Base-by-base conservation (phyloP, 2,797 vertebrate species). In the Ceryle rudis region DNA sequence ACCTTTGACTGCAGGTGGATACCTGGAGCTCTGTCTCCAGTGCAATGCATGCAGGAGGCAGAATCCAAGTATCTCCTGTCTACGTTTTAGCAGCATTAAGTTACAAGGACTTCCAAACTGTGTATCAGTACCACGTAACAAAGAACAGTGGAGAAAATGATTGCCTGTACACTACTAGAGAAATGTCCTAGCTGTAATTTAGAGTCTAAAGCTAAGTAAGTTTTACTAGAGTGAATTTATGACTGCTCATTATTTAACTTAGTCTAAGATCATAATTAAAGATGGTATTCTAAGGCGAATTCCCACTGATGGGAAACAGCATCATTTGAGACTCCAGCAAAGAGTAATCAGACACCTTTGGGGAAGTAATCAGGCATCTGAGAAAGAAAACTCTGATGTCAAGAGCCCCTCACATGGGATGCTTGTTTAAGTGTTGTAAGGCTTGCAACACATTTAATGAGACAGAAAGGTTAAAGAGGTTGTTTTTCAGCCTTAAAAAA, bases 291-390 rank as follows among this genome's bases (percentile, higher is more conserved):
- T 15, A 82, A 94, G 83, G 72, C 8, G 51, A 93, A 91, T 95
- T 92, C 97, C 97, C 81, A 64, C 94, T 91, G 90, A 95, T 81
- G 89, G 91, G 37, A 82, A 81, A 62, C 37, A 82, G 79, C 87
- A 74, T 91, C 86, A 13, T 79, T 41, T 35, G 46, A 93, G 96
- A 90, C 85, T 90, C 88, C 87, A 86, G 89, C 89, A 89, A 89
- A 92, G 93, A 94, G 96, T 96, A 96, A 94, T 97, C 97, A 96
- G 94, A 97, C 78, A 89, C 95, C 87, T 82, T 95, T 85, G 95
- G 95, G 96, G 93, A 95, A 37, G 67, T 81, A 96, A 94, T 97
- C 96, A 97, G 91, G 92, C 90, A 94, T 93, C 83, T 93, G 89
- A 89, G 96, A 94, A 96, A 93, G 95, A 93, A 95, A 97, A 90